These are phyloP conservation scores for Takifugu bimaculatus DNA, from an alignment of 2,113 vertebrate genomes.

Conservation along the genomic window DNA sequence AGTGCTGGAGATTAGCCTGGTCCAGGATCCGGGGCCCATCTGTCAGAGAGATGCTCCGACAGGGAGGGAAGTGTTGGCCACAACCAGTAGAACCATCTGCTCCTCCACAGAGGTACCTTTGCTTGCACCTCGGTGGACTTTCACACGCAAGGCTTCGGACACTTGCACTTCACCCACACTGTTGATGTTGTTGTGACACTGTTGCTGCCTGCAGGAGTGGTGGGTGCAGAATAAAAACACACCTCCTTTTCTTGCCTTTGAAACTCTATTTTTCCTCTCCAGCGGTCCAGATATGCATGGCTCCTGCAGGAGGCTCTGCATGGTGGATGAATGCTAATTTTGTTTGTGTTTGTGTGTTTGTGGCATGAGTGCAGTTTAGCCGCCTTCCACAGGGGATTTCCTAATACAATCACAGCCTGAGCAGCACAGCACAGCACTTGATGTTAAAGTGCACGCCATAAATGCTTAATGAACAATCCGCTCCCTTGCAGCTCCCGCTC, in stretches of 20 bases:
- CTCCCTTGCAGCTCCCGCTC: neutral
- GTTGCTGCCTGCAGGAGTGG: neutral
- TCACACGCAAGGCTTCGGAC: conserved; percentile 17
- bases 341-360: neutral
- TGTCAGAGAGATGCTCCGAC: conserved; percentile 74
- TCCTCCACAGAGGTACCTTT: conserved; percentile 54
- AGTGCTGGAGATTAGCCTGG: conserved; percentile 73
- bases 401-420: conserved; percentile 16
- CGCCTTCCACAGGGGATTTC: conserved; percentile 9
- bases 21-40: conserved; percentile 75
- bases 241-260: neutral
- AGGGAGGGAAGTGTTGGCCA: conserved; percentile 67
- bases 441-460: conserved; percentile 14
- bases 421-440: conserved; percentile 23
- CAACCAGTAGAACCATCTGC: conserved; percentile 74
- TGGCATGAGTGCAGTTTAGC: conserved; percentile 5
- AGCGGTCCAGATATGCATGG: conserved; percentile 6
- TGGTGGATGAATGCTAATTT: conserved; percentile 1
- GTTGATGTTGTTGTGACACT: conserved; percentile 26
- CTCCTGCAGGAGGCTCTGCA: neutral
- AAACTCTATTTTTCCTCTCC: no score
- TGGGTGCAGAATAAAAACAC: neutral
- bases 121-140: conserved; percentile 40
- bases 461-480: conserved; percentile 8
- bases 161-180: conserved; percentile 20